phyloP scores from a whole-genome alignment of 2,888 invertebrate genomes.

The Melipona bicolor region DNA sequence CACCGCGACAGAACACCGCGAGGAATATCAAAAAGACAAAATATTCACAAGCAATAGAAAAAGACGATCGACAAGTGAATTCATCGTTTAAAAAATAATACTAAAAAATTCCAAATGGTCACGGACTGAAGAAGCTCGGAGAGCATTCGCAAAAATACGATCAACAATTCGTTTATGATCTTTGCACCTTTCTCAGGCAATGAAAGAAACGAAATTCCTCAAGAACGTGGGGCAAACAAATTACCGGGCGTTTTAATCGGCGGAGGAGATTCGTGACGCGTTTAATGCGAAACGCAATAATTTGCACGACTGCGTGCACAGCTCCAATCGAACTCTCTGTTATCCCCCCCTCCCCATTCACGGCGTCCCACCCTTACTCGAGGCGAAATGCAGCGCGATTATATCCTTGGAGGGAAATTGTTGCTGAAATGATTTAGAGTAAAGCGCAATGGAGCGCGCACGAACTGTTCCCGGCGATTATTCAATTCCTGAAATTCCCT shows the following conservation, averaged over 20 bases:
- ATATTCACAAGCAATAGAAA: too few species aligned
- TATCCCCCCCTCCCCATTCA: background rate
- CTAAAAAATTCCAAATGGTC: too few species aligned
- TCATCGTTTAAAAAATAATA: too few species aligned
- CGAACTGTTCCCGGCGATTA: slow-evolving; percentile 49
- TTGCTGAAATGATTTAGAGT: slow-evolving; percentile 57
- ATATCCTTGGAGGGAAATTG: slow-evolving; percentile 51
- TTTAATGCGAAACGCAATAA: slow-evolving; percentile 43
- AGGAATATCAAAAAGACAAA: too few species aligned
- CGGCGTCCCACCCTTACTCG: background rate
- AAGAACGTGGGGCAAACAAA: background rate
- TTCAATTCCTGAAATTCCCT: slow-evolving; percentile 51
- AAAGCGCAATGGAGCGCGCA: slow-evolving; percentile 52
- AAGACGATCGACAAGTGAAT: too few species aligned
- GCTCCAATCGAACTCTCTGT: slow-evolving; percentile 44
- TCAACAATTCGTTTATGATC: background rate
- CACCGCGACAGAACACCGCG: too few species aligned
- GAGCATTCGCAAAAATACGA: too few species aligned
- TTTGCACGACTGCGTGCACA: slow-evolving; percentile 32
- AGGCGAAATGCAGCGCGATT: slow-evolving; percentile 46
- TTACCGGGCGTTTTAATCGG: background rate
- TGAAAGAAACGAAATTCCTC: background rate
- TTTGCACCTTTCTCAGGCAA: background rate
- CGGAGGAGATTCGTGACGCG: slow-evolving; percentile 25
- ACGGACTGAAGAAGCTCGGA: too few species aligned